Percentiles rank a stretch among this genome's conserved stretches.
phyloP scores from a whole-genome alignment of 2,888 invertebrate species.

The Myopa testacea region DNA sequence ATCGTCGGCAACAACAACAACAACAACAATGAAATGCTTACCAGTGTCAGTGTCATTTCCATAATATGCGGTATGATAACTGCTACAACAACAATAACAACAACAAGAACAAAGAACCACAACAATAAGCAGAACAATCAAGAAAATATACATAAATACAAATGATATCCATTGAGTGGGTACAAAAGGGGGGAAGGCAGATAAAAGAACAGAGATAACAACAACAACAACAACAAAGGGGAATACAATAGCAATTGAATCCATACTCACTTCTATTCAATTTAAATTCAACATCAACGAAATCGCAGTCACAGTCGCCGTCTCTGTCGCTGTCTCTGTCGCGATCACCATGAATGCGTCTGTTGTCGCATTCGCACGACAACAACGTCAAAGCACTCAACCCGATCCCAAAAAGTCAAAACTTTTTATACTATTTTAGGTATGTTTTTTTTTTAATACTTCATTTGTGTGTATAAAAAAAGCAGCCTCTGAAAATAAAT shows the following conservation, averaged over 20 bases:
- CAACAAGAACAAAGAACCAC: slow-evolving; percentile 37
- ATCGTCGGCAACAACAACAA: slow-evolving; percentile 48
- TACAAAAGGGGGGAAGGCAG: slow-evolving; percentile 1
- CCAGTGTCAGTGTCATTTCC: slow-evolving; percentile 47
- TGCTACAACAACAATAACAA: slow-evolving; percentile 41
- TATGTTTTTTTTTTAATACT: slow-evolving; percentile 3
- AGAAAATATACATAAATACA: slow-evolving; percentile 23
- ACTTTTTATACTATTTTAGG: slow-evolving; percentile 14
- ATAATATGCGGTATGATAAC: slow-evolving; percentile 17
- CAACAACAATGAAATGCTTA: slow-evolving; percentile 29
- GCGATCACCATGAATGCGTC: not conserved
- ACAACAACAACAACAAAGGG: slow-evolving; percentile 7
- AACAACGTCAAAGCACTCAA: not conserved
- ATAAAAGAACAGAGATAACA: not conserved
- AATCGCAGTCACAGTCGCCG: not conserved
- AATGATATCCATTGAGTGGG: slow-evolving; percentile 36
- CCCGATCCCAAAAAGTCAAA: slow-evolving; percentile 19
- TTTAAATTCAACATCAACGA: slow-evolving; percentile 31
- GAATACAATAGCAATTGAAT: slow-evolving; percentile 31
- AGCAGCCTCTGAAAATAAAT: slow-evolving; percentile 32
- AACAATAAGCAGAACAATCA: slow-evolving; percentile 42
- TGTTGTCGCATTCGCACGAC: slow-evolving; percentile 15
- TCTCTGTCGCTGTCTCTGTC: slow-evolving; percentile 23
- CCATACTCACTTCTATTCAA: slow-evolving; percentile 26
- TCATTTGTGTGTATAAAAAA: slow-evolving; percentile 21